These are phyloP conservation scores for Hirtodrosophila duncani DNA, from an alignment of 2,888 invertebrate species.

Conservation along the genomic window DNA sequence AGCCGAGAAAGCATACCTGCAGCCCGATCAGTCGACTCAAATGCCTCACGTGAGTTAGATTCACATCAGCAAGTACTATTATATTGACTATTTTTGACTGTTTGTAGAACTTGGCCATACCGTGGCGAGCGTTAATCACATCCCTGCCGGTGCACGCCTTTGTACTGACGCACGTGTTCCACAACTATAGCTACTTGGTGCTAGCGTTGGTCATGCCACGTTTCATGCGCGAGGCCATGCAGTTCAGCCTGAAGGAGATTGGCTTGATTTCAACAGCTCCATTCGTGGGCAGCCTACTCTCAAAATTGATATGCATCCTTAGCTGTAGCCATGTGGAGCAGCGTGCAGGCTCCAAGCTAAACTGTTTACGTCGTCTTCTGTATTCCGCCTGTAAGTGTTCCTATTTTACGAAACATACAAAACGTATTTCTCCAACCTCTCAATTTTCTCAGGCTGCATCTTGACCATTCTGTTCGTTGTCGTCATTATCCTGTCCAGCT, in stretches of 20 bases:
- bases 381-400: constrained; percentile 71
- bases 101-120: constrained; percentile 71
- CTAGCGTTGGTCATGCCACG: constrained; percentile 77
- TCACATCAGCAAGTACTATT: neutral
- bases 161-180: constrained; percentile 79
- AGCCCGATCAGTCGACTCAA: constrained; percentile 18
- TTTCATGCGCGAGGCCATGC: constrained; percentile 78
- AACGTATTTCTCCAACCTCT: constrained; percentile 74
- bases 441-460: constrained; percentile 48
- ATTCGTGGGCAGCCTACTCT: constrained; percentile 63
- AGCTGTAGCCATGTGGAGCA: constrained; percentile 55
- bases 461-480: constrained; percentile 57
- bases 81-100: neutral
- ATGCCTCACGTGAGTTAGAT: constrained; percentile 39
- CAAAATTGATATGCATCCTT: constrained; percentile 59
- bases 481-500: constrained; percentile 71
- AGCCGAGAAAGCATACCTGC: constrained; percentile 75
- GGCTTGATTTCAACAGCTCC: constrained; percentile 66
- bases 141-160: constrained; percentile 79
- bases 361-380: constrained; percentile 57
- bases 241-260: constrained; percentile 77
- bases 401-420: constrained; percentile 79
- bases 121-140: constrained; percentile 78
- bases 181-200: constrained; percentile 78
- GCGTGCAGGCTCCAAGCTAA: constrained; percentile 41